A percentile compares a stretch with the other conserved stretches of the same genome.
Conservation (phyloP, 2,113 vertebrate genomes). For the Ceyx margarethae region DNA sequence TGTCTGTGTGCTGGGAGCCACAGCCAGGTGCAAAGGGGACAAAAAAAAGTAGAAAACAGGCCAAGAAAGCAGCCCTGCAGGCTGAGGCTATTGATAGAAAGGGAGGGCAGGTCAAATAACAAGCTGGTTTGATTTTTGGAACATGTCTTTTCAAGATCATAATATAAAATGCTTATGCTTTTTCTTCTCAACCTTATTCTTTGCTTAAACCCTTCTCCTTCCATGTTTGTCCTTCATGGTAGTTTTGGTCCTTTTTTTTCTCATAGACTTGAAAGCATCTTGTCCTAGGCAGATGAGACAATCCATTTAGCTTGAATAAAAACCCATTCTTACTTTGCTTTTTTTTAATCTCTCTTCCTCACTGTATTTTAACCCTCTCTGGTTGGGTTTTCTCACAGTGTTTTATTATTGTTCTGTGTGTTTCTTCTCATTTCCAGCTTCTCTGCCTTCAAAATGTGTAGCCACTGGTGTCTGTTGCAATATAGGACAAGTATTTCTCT, state of each 20-base stretch:
- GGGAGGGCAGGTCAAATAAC: neutral
- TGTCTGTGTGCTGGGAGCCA: neutral
- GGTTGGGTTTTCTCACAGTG: neutral
- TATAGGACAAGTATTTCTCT: neutral
- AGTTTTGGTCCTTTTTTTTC: neutral
- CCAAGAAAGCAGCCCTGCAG: fast-evolving
- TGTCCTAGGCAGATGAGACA: neutral
- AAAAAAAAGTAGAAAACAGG: too few species aligned
- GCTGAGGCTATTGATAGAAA: neutral
- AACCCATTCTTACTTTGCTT: neutral
- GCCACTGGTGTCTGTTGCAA: neutral
- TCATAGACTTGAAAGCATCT: neutral
- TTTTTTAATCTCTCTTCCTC: neutral
- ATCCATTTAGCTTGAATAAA: neutral
- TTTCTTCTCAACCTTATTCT: neutral
- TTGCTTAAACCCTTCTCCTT: neutral
- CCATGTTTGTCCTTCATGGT: neutral
- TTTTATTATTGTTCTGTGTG: neutral
- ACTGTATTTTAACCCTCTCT: neutral
- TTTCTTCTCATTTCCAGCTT: neutral
- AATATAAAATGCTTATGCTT: neutral
- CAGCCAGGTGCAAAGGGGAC: too few species aligned
- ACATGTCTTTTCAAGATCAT: neutral
- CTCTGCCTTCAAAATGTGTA: neutral
- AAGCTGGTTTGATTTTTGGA: neutral